Percentiles rank a stretch among this genome's conserved stretches.
phyloP scores from a whole-genome alignment of 2,888 invertebrate genomes.

The Smittia aterrima region DNA sequence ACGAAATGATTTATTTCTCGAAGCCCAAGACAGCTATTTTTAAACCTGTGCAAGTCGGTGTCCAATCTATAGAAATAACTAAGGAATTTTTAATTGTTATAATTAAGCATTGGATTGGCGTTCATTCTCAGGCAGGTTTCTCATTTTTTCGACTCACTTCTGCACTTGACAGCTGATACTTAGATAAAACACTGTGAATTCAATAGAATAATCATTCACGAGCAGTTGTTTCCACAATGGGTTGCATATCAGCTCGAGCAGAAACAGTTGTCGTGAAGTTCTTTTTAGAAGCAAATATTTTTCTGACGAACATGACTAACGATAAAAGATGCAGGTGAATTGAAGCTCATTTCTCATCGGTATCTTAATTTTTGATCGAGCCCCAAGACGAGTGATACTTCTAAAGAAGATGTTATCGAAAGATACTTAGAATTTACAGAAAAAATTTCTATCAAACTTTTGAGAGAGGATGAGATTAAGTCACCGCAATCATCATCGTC shows the following conservation, averaged over 20 bases:
- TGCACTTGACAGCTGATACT: slow-evolving; percentile 37
- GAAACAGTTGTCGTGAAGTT: slow-evolving; percentile 26
- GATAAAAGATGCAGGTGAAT: slow-evolving; percentile 28
- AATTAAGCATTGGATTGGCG: slow-evolving; percentile 14
- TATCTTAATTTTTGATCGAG: too few species aligned
- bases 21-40: too few species aligned
- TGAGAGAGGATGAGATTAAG: too few species aligned
- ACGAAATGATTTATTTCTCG: too few species aligned
- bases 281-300: slow-evolving; percentile 25
- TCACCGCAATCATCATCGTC: too few species aligned
- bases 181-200: slow-evolving; percentile 30
- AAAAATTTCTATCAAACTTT: too few species aligned
- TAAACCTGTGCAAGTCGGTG: too few species aligned
- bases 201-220: slow-evolving; percentile 31
- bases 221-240: slow-evolving; percentile 26
- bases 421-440: background rate
- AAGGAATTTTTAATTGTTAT: slow-evolving; percentile 22
- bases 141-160: background rate
- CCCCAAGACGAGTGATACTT: background rate
- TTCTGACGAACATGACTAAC: background rate
- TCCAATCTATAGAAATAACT: too few species aligned
- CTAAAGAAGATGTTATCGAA: slow-evolving; percentile 1
- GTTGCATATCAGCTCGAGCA: background rate
- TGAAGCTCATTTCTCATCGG: background rate
- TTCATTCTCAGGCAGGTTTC: background rate